A percentile compares a stretch with the other conserved stretches of the same genome.
Evolutionary conservation across 2,797 vertebrate genomes (phyloP).

Genomic region (Lophius americanus): DNA sequence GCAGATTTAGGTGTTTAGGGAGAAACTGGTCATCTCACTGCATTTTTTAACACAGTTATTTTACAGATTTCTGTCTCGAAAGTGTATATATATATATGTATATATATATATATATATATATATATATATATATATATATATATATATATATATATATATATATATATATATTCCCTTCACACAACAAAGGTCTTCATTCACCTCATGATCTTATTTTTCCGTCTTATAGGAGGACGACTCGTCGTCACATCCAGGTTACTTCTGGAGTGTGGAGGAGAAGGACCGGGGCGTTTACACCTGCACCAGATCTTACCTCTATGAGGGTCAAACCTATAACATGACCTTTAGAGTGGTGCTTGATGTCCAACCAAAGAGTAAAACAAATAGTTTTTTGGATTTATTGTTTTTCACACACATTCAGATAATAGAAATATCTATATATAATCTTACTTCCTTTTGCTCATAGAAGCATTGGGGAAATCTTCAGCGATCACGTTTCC

Average conservation of each 20-base stretch:
- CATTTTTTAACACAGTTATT: conserved; percentile 15
- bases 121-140: too few species aligned
- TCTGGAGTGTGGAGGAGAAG: background rate
- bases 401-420: background rate
- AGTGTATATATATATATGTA: too few species aligned
- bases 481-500: conserved; percentile 39
- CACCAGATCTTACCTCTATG: conserved; percentile 35
- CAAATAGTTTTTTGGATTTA: background rate
- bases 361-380: conserved; percentile 26
- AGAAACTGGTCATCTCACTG: background rate
- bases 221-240: conserved; percentile 19
- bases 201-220: background rate
- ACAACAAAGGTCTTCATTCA: background rate
- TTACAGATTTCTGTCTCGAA: background rate
- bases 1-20: too few species aligned
- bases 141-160: too few species aligned
- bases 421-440: too few species aligned
- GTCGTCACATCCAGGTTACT: fast-evolving
- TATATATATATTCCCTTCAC: too few species aligned
- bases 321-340: conserved; percentile 42
- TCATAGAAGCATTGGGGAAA: background rate
- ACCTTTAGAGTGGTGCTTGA: conserved; percentile 20
- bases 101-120: too few species aligned
- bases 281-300: conserved; percentile 51
- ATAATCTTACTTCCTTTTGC: background rate